Conservation (phyloP, 2,888 invertebrate genomes). For the Aporophyla nigra region DNA sequence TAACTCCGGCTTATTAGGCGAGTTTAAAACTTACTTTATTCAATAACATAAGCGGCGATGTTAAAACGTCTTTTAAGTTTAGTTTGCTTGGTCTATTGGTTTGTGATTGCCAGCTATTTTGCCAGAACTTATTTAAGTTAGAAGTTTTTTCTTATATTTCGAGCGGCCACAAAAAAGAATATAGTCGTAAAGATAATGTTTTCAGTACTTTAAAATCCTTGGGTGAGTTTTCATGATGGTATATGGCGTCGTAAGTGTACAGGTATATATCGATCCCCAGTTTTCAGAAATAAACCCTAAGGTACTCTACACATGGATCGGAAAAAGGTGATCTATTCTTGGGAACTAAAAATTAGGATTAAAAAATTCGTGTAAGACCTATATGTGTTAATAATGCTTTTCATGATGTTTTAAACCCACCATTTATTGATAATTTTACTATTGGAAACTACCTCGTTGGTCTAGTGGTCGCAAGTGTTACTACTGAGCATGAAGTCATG, state of each 20-base stretch:
- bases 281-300: not conserved
- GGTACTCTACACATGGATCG: not conserved
- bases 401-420: not conserved
- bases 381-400: no score
- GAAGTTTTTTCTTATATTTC: not conserved
- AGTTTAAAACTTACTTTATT: slow-evolving; percentile 73
- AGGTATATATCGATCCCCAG: not conserved
- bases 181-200: not conserved
- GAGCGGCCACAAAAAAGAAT: not conserved
- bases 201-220: not conserved
- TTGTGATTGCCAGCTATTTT: not conserved
- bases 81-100: slow-evolving; percentile 21
- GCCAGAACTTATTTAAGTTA: not conserved
- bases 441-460: no score
- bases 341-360: not conserved
- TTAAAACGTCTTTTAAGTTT: slow-evolving; percentile 48
- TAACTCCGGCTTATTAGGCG: slow-evolving; percentile 74
- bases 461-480: no score
- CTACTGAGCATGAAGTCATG: no score
- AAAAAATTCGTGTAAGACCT: not conserved
- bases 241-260: slow-evolving; percentile 6
- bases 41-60: slow-evolving; percentile 67
- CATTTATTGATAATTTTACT: not conserved
- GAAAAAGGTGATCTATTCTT: slow-evolving; percentile 19
- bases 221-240: not conserved